These are phyloP conservation scores for Eulemur rubriventer DNA, from an alignment of 2,797 vertebrate genomes.

Conservation along the genomic window DNA sequence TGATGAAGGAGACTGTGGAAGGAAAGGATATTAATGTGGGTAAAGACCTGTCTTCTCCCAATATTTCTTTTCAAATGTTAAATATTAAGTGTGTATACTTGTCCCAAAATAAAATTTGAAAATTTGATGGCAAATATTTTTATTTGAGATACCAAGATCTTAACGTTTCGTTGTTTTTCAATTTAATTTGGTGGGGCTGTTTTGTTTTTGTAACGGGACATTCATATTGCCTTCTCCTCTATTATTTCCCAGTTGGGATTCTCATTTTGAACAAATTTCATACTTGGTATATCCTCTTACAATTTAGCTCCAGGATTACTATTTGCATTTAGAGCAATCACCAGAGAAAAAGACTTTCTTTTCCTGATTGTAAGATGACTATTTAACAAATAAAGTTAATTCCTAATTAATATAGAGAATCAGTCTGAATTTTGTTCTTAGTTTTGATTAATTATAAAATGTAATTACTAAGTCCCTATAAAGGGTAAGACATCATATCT, in stretches of 20 bases:
- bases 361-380: neutral
- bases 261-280: conserved; percentile 10
- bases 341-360: neutral
- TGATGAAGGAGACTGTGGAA: neutral
- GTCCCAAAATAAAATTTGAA: neutral
- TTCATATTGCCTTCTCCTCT: neutral
- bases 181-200: neutral
- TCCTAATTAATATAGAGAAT: neutral
- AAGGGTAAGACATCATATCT: neutral
- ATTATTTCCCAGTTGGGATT: neutral
- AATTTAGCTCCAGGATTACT: neutral
- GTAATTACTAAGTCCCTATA: neutral
- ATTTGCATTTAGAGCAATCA: neutral
- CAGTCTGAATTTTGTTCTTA: neutral
- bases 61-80: neutral
- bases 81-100: neutral
- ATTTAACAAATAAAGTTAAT: conserved; percentile 6
- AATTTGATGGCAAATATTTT: neutral
- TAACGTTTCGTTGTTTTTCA: neutral
- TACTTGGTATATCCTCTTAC: neutral
- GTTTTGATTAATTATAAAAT: neutral
- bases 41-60: neutral
- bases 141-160: neutral
- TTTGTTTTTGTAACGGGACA: neutral
- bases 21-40: neutral